Evolutionary conservation across 2,888 invertebrate genomes (phyloP), one percentile per base, ranked within the genome.

Genomic region (Chalcosyrphus nemorum): DNA sequence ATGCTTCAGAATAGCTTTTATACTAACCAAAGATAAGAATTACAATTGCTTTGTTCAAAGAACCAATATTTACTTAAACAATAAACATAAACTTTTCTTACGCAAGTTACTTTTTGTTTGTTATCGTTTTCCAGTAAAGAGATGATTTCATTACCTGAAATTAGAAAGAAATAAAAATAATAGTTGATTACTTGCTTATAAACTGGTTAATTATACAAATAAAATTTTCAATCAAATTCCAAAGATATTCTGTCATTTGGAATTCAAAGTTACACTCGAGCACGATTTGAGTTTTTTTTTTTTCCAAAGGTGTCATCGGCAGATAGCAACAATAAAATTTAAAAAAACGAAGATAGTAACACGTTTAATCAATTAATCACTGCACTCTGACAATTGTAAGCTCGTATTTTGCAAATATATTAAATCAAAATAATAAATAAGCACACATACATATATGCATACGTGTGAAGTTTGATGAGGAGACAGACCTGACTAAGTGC

Each of bases 281-380:
- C 71, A 17, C 35, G 13, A 27, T 5, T 7, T n/a, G 45, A 4
- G n/a, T 47, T 7, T 17, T 38, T 2, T 0, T 3, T 45, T 6
- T n/a, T 38, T 2, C 0, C 19, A 21, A 13, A 38, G 47, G 59
- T 59, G 71, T 59, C 71, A 50, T 59, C 71, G 71, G 24, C 59
- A 71, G 71, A 71, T 59, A 59, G 59, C n/a, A 66, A 66, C n/a
- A 29, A 27, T 59, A 4, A 29, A 24, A 29, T 3, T 7, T 1
- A 27, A 4, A 15, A 15, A 1, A 45, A n/a, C n/a, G n/a, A 7
- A 45, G 29, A 45, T 29, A 19, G 29, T 38, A 50, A 50, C 50
- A 71, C 59, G 59, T 59, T 59, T 71, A 13, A 59, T 41, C 38
- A 41, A 71, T 71, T 71, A 61, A 61, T 61, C 71, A 71, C n/a